Conservation (phyloP, 2,888 invertebrate species). For the Salticus scenicus region DNA sequence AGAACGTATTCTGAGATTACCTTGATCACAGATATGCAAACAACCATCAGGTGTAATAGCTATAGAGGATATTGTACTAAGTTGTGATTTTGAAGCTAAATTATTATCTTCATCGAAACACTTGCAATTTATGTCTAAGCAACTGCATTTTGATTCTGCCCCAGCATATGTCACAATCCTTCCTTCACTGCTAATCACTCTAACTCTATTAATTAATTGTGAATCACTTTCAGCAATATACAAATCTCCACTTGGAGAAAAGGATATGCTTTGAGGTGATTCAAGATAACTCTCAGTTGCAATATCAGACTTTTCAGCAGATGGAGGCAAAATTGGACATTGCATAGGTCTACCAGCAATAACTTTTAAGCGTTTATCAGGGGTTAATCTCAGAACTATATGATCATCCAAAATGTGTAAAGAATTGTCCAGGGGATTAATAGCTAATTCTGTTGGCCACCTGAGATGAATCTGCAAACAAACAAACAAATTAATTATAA, state of each 20-base stretch:
- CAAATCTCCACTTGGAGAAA: slow-evolving; percentile 92
- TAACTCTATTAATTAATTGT: slow-evolving; percentile 78
- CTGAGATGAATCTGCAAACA: slow-evolving; percentile 86
- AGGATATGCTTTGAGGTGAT: slow-evolving; percentile 90
- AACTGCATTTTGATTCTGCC: slow-evolving; percentile 77
- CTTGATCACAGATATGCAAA: slow-evolving; percentile 95
- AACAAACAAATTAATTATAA: neutral
- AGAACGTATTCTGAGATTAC: slow-evolving; percentile 77
- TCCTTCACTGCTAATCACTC: slow-evolving; percentile 76
- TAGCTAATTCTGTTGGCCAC: slow-evolving; percentile 96
- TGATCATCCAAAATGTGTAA: slow-evolving; percentile 97
- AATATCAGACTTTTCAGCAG: slow-evolving; percentile 71
- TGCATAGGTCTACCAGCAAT: slow-evolving; percentile 96
- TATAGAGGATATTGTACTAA: slow-evolving; percentile 80
- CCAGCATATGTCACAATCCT: slow-evolving; percentile 76
- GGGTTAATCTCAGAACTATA: slow-evolving; percentile 91
- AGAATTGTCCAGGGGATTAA: slow-evolving; percentile 95
- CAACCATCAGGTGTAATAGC: slow-evolving; percentile 96
- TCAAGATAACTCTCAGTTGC: slow-evolving; percentile 80
- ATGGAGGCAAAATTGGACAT: slow-evolving; percentile 80
- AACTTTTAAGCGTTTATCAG: slow-evolving; percentile 87
- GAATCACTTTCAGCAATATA: slow-evolving; percentile 95
- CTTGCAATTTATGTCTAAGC: slow-evolving; percentile 75
- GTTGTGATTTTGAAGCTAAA: slow-evolving; percentile 76
- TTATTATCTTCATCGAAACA: slow-evolving; percentile 76